Evolutionary conservation across 2,797 vertebrate species (phyloP).

Genomic region (Takifugu rubripes): DNA sequence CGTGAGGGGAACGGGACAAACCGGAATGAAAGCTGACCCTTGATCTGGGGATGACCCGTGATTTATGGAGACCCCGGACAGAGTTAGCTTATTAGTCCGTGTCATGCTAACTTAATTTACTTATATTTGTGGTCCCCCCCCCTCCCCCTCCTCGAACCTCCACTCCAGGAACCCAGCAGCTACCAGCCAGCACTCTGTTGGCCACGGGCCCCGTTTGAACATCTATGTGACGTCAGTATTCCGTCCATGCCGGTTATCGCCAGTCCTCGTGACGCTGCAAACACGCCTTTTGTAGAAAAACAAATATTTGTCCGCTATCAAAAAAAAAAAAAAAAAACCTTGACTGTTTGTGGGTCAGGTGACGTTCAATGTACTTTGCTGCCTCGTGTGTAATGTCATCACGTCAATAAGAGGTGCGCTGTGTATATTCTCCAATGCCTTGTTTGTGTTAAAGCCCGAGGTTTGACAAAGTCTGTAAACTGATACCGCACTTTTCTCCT

Average conservation of each 20-base stretch:
- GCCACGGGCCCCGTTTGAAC: constrained; percentile 12
- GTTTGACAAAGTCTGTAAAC: neutral
- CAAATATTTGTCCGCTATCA: constrained; percentile 23
- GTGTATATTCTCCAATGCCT: neutral
- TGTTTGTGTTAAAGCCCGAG: neutral
- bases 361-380: neutral
- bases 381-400: neutral
- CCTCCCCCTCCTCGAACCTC: too few species aligned
- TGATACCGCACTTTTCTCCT: neutral
- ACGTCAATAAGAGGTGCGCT: neutral
- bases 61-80: neutral
- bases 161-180: constrained; percentile 35
- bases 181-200: constrained; percentile 47
- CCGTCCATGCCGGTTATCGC: constrained; percentile 11
- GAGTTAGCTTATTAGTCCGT: constrained; percentile 33
- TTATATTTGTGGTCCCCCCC: constrained; percentile 36
- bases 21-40: constrained; percentile 8
- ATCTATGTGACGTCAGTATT: constrained; percentile 35
- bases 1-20: constrained; percentile 16
- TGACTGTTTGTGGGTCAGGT: constrained; percentile 10
- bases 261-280: constrained; percentile 16
- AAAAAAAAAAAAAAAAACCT: neutral
- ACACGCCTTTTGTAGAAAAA: constrained; percentile 30
- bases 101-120: constrained; percentile 41
- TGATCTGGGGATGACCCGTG: too few species aligned